phyloP scores from a whole-genome alignment of 2,888 invertebrate genomes.

The Itoplectis maculator region DNA sequence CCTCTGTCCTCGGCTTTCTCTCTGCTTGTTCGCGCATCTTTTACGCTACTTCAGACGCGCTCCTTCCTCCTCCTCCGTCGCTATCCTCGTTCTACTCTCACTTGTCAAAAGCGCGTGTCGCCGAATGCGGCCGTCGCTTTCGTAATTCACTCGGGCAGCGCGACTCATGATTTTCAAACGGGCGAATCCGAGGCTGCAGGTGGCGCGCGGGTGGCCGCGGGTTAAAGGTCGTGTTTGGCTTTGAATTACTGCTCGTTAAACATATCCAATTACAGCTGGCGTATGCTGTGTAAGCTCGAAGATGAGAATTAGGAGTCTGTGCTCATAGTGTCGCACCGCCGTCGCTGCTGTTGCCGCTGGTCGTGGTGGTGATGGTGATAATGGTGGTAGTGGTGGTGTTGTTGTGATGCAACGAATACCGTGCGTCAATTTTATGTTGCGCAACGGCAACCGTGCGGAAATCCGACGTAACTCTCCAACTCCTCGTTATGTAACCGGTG shows the following conservation, averaged over 20 bases:
- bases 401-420: slow-evolving; percentile 13
- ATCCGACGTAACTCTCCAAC: slow-evolving; percentile 32
- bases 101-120: slow-evolving; percentile 22
- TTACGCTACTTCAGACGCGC: slow-evolving; percentile 1
- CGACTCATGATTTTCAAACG: slow-evolving; percentile 21
- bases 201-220: background rate
- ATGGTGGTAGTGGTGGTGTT: too few relatives aligned
- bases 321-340: background rate
- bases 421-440: slow-evolving; percentile 9
- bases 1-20: slow-evolving; percentile 4
- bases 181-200: slow-evolving; percentile 7
- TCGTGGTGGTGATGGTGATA: too few relatives aligned
- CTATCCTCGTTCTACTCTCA: background rate
- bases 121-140: slow-evolving; percentile 21
- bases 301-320: slow-evolving; percentile 41
- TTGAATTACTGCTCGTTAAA: slow-evolving; percentile 53
- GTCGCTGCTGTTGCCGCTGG: background rate
- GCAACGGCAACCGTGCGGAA: slow-evolving; percentile 10
- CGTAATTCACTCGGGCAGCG: slow-evolving; percentile 18
- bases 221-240: slow-evolving; percentile 66
- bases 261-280: slow-evolving; percentile 51
- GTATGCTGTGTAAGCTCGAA: slow-evolving; percentile 10
- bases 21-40: background rate
- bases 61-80: background rate
- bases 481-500: slow-evolving; percentile 25